Conservation (phyloP, 1,140 invertebrate genomes). For the Stenopsyche tienmushanensis region DNA sequence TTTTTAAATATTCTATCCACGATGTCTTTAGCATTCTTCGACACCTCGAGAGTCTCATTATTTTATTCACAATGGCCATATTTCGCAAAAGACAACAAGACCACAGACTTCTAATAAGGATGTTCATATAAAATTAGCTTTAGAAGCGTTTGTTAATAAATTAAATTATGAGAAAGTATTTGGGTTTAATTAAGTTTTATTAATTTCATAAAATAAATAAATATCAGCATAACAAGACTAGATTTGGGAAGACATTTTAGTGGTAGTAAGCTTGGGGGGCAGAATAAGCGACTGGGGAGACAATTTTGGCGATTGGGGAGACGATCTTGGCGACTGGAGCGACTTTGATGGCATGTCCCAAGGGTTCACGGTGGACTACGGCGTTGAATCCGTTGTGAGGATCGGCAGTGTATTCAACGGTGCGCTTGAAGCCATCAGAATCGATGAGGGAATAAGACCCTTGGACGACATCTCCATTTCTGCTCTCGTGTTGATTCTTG, state of each 20-base stretch:
- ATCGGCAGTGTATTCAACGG: conserved; percentile 51
- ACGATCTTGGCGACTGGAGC: conserved; percentile 1
- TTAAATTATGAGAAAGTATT: neutral
- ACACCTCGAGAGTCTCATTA: too few species aligned
- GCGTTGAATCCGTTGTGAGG: conserved; percentile 53
- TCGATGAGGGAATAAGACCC: conserved; percentile 46
- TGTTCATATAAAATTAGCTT: too few species aligned
- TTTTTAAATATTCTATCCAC: too few species aligned
- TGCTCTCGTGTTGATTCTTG: conserved; percentile 53
- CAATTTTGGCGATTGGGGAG: conserved; percentile 26
- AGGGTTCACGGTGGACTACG: conserved; percentile 45
- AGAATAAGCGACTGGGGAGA: conserved; percentile 31
- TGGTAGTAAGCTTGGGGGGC: conserved; percentile 23
- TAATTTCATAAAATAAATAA: neutral
- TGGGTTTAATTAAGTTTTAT: neutral
- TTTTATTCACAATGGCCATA: too few species aligned
- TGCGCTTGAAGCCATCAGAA: conserved; percentile 47
- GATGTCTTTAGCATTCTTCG: too few species aligned
- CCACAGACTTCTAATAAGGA: too few species aligned
- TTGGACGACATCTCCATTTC: conserved; percentile 45
- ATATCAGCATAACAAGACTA: neutral
- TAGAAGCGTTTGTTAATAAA: too few species aligned
- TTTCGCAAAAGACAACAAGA: too few species aligned
- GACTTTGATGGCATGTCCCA: conserved; percentile 31
- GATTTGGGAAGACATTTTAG: neutral